phyloP scores from a whole-genome alignment of 2,797 vertebrate genomes.

The Valencia hispanica region DNA sequence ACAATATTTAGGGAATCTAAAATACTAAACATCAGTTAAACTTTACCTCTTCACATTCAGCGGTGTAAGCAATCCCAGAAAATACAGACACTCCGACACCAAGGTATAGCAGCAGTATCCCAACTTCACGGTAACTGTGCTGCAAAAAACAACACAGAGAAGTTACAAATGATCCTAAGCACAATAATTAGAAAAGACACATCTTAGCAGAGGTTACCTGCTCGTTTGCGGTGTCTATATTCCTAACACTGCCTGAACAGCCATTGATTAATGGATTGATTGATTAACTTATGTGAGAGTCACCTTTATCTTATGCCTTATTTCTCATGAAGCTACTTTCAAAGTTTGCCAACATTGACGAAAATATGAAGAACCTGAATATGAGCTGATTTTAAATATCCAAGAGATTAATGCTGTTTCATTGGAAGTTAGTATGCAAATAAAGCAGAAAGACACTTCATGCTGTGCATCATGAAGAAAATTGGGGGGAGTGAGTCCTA shows the following conservation, averaged over 20 bases:
- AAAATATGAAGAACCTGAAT: background rate
- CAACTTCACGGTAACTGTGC: conserved; percentile 98
- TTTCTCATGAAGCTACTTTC: background rate
- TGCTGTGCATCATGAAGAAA: background rate
- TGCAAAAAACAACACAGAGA: conserved; percentile 74
- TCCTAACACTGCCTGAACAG: background rate
- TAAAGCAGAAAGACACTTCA: background rate
- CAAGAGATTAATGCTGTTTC: background rate
- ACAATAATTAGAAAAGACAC: background rate
- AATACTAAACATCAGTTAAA: background rate
- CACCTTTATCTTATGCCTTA: background rate
- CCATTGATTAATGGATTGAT: background rate
- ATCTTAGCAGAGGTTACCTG: background rate
- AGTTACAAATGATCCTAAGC: background rate
- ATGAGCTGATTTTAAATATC: background rate
- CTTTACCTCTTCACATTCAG: conserved; percentile 89
- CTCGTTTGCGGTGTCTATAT: background rate
- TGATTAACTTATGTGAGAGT: background rate
- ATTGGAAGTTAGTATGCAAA: background rate
- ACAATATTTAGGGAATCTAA: background rate
- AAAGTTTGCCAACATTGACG: background rate
- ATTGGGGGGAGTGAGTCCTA: background rate
- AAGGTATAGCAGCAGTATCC: conserved; percentile 94
- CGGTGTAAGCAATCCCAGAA: conserved; percentile 94
- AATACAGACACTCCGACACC: conserved; percentile 95